A percentile compares a stretch with the other conserved stretches of the same genome.
Conservation (phyloP, 2,888 invertebrate genomes). For the Lepidocyrtoides sp. region DNA sequence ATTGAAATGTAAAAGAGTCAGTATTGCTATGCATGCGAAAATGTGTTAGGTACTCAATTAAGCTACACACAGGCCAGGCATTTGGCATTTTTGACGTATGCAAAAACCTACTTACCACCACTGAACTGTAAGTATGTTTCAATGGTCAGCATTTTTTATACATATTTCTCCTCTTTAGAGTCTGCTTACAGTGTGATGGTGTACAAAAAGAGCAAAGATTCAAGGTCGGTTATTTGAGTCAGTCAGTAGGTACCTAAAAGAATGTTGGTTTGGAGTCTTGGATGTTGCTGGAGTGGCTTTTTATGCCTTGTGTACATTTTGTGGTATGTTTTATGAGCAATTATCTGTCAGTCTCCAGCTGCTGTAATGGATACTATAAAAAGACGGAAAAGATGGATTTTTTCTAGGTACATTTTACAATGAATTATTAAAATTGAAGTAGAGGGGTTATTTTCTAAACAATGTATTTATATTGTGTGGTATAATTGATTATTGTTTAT, state of each 20-base stretch:
- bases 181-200: neutral
- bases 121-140: no score
- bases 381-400: neutral
- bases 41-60: no score
- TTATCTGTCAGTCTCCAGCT: conserved; percentile 13
- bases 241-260: neutral
- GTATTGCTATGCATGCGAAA: no score
- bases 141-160: neutral
- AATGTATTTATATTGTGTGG: neutral
- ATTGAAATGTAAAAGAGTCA: neutral
- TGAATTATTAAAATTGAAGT: neutral
- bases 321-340: neutral
- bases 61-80: no score
- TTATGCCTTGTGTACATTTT: neutral
- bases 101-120: no score
- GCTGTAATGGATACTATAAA: neutral
- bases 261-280: no score
- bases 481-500: neutral
- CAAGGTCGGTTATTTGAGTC: conserved; percentile 11
- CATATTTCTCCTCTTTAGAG: no score
- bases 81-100: no score
- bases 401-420: neutral
- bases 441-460: neutral
- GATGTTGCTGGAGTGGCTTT: neutral
- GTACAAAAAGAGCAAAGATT: neutral